phyloP scores from a whole-genome alignment of 2,888 invertebrate species.

The Tetramorium bicarinatum region DNA sequence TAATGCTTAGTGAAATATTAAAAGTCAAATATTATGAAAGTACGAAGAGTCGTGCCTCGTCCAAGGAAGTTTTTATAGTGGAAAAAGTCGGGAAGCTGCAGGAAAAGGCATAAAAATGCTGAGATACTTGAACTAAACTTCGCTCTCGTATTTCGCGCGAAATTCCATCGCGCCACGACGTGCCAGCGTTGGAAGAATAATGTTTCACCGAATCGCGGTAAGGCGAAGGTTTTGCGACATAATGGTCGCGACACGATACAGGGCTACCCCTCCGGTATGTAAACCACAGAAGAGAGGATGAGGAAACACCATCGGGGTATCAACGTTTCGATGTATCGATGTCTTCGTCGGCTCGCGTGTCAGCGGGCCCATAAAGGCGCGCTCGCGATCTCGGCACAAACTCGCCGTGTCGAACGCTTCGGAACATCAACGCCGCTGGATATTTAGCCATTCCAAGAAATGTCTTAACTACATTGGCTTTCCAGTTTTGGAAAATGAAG shows the following conservation, averaged over 20 bases:
- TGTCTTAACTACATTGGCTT: not conserved
- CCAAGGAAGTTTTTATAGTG: not conserved
- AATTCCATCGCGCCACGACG: conserved; percentile 3
- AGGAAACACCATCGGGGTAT: conserved; percentile 73
- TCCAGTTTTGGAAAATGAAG: conserved; percentile 24
- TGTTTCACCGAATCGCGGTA: conserved; percentile 52
- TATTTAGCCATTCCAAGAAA: not conserved
- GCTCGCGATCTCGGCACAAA: conserved; percentile 36
- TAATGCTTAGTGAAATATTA: not conserved
- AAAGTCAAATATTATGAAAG: not conserved
- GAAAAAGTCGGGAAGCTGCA: not conserved
- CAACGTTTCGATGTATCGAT: conserved; percentile 76
- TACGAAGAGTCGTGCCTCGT: not conserved
- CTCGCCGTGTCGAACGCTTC: not conserved
- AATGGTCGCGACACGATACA: conserved; percentile 49
- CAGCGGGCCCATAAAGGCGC: conserved; percentile 64
- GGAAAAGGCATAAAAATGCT: not conserved
- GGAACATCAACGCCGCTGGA: not conserved
- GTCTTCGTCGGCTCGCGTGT: conserved; percentile 77
- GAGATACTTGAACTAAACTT: not conserved
- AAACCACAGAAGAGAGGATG: conserved; percentile 76
- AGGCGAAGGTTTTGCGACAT: conserved; percentile 61
- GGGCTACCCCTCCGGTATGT: conserved; percentile 39
- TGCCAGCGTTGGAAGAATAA: conserved; percentile 31
- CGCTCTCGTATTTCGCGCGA: not conserved